phyloP scores from a whole-genome alignment of 2,797 vertebrate species.

The Simalia tracyae region DNA sequence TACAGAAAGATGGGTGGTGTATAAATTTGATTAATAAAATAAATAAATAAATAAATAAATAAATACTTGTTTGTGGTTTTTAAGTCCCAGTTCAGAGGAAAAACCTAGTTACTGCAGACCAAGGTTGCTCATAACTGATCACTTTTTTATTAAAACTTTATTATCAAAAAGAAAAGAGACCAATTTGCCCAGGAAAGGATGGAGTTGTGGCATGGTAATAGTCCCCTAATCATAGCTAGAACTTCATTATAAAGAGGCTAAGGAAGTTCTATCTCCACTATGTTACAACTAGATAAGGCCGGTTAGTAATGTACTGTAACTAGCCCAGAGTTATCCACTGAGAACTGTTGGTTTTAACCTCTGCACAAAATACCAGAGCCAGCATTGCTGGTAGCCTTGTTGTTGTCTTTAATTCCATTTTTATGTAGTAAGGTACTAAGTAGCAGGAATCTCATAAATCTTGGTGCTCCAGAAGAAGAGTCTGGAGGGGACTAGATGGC shows the following conservation, averaged over 20 bases:
- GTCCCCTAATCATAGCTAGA: neutral
- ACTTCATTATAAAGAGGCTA: neutral
- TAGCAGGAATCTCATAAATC: constrained; percentile 54
- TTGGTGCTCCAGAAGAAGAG: constrained; percentile 58
- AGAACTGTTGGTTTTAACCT: neutral
- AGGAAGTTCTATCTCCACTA: neutral
- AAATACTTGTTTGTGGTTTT: neutral
- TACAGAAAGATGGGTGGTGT: too few species aligned
- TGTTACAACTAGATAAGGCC: neutral
- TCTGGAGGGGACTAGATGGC: constrained; percentile 49
- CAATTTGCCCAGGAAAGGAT: neutral
- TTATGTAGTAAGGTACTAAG: constrained; percentile 59
- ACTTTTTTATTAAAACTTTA: neutral
- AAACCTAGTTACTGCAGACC: neutral
- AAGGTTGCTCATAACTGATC: neutral
- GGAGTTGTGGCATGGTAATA: too few species aligned
- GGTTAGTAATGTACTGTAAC: neutral
- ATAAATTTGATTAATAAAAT: too few species aligned
- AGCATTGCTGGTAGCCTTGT: constrained; percentile 9
- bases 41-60: too few species aligned
- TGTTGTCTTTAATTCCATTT: constrained; percentile 42
- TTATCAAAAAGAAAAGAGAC: neutral
- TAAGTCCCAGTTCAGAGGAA: neutral
- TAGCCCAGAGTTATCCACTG: neutral
- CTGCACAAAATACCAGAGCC: neutral